Evolutionary conservation across 2,888 invertebrate genomes (phyloP).

Genomic region (Escarpia spicata): DNA sequence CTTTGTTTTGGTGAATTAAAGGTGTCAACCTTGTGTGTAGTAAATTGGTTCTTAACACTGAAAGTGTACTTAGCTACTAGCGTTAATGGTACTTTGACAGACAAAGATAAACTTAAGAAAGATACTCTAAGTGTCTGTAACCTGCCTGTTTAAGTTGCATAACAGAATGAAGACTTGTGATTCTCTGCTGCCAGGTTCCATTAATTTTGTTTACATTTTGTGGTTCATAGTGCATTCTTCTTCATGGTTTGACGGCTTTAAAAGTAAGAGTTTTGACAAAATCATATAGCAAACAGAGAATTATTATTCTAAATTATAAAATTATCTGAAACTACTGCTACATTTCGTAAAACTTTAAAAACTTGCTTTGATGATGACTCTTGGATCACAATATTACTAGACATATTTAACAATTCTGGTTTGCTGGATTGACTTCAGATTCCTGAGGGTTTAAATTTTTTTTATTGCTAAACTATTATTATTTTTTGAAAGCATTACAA

Average conservation of each 20-base stretch:
- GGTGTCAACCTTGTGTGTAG: not conserved
- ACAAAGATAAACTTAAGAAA: not conserved
- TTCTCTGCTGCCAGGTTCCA: not conserved
- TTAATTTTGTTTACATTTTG: not conserved
- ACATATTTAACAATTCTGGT: too few relatives aligned
- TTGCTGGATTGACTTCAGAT: too few relatives aligned
- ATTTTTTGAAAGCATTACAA: too few relatives aligned
- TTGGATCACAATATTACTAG: too few relatives aligned
- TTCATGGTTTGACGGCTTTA: not conserved
- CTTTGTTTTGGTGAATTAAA: not conserved
- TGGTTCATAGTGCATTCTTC: not conserved
- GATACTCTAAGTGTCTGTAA: not conserved
- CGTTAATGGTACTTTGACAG: not conserved
- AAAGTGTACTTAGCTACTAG: not conserved
- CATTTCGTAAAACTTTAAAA: too few relatives aligned
- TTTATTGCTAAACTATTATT: too few relatives aligned
- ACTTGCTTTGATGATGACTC: too few relatives aligned
- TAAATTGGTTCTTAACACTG: not conserved
- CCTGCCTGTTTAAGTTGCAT: not conserved
- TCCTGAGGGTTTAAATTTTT: too few relatives aligned
- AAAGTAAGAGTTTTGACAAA: not conserved
- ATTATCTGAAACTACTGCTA: too few relatives aligned
- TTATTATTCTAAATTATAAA: too few relatives aligned
- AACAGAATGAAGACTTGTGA: not conserved
- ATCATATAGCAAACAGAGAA: not conserved